Base-by-base conservation (phyloP, 2,888 invertebrate species). In the Pherbina coryleti region DNA sequence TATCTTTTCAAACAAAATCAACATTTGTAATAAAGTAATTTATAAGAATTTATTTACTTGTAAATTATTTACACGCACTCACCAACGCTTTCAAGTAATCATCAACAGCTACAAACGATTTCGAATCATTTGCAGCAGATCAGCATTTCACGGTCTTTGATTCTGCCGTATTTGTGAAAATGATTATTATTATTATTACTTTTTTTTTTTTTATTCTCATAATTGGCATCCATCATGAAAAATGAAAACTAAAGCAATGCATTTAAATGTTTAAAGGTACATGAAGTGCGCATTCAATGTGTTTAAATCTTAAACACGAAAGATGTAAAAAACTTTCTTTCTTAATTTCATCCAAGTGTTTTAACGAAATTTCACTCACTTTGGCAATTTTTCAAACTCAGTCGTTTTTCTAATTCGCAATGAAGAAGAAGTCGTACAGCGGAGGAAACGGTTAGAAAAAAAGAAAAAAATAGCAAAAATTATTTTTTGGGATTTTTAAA, bases 361-460 rank as follows among this genome's bases (percentile, higher is more conserved):
- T 74, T 37, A 25, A n/a, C n/a, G 55, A 76, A 49, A 62, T 5
- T 44, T 49, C 79, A 77, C 75, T 71, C 79, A 77, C 79, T 80
- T 77, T 57, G 64, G 57, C 51, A 75, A 55, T 66, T 44, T 77
- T 79, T 78, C 55, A 78, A 53, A 66, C 44, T 70, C 83, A 83
- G 82, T 83, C 82, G 78, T 76, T 78, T 79, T 78, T 78, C 78
- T 62, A 81, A 85, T 85, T 84, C 88, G 88, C 86, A 85, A 87
- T 87, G 87, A 87, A 84, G 84, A 84, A 85, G 86, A 88, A 86
- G 86, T 85, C 85, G 86, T 82, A 80, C 84, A 7, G 14, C 44
- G 44, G 44, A 4, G 82, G 79, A 79, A 79, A 82, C 70, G 81
- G 80, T 77, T 82, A 80, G n/a, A n/a, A n/a, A n/a, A n/a, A n/a